Base-by-base conservation (phyloP, 1,140 invertebrate species). In the Plectrocnemia conspersa region DNA sequence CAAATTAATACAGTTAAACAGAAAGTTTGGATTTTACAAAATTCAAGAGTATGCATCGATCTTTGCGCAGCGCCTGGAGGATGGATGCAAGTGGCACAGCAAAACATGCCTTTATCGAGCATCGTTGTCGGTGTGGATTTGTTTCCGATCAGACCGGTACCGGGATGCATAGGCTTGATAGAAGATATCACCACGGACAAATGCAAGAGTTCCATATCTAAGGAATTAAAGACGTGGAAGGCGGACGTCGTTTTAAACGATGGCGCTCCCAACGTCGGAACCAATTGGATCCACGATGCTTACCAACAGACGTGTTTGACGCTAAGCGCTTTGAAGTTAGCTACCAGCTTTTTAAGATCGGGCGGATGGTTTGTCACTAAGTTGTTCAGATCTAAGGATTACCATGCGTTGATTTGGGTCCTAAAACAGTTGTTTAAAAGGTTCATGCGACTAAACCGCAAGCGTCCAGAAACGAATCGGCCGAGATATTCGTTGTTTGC, bases 401-500 rank as follows among this genome's bases (percentile, higher is more conserved):
- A 99, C 69, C 83, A 97, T 70, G 79, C 93, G 0, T 68, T 99
- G 1, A 68, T 99, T 29, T 98, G 93, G 91, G 91, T 98, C 0
- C 82, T 99, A 18, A 92, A 96, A 67, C 95, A 99, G 68, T 79
- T 99, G 7, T 99, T 99, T 68, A 92, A 82, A 90, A 89, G 74
- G 92, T 97, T 16, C 91, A 97, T 71, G 91, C 95, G 1, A 99
- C 97, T 29, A 99, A 99, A 76, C 97, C 97, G 1, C 91, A 94
- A 72, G 97, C 97, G 0, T 99, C 97, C 2, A 83, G 97, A 77
- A 87, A 84, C 68, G 97, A 99, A 76, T 99, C 97, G 1, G 97
- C 97, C 49, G 97, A 99, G 82, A 99, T 99, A 61, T 99, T 99
- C 71, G 89, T 99, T 38, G 93, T 99, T 4, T 99, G 97, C 71